Evolutionary conservation across 1,140 invertebrate genomes (phyloP).

Genomic region (Coptotermes formosanus): DNA sequence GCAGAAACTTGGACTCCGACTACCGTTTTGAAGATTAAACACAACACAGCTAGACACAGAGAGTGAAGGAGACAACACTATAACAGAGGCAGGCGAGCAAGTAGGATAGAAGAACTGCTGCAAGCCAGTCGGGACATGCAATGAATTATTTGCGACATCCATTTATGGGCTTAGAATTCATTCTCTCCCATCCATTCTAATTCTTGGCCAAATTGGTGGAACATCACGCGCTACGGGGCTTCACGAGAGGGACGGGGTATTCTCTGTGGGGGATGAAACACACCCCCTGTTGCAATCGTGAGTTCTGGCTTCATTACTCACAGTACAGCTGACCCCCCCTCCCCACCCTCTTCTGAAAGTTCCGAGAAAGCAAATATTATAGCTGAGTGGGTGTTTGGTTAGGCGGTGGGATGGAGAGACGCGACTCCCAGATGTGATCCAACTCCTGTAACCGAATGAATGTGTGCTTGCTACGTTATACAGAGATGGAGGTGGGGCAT

Average conservation of each 20-base stretch:
- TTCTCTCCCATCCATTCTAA: background rate
- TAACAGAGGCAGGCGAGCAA: background rate
- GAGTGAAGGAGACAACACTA: background rate
- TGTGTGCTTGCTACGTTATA: background rate
- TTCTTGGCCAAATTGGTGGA: conserved; percentile 6
- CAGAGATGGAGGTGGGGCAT: background rate
- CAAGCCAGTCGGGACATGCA: background rate
- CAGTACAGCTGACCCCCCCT: background rate
- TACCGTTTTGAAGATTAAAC: background rate
- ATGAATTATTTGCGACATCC: conserved; percentile 11
- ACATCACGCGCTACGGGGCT: background rate
- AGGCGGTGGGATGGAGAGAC: background rate
- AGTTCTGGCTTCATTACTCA: background rate
- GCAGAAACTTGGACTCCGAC: too few relatives aligned
- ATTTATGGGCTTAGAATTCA: background rate
- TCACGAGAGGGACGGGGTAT: background rate
- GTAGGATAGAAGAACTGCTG: background rate
- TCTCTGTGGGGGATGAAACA: conserved; percentile 4
- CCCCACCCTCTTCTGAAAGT: background rate
- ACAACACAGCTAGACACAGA: background rate
- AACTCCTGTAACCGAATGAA: background rate
- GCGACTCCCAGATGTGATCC: background rate
- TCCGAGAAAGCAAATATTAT: background rate
- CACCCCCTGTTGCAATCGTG: background rate
- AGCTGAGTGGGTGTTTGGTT: background rate